phyloP scores from a whole-genome alignment of 2,888 invertebrate genomes.

The Luffia ferchaultella region DNA sequence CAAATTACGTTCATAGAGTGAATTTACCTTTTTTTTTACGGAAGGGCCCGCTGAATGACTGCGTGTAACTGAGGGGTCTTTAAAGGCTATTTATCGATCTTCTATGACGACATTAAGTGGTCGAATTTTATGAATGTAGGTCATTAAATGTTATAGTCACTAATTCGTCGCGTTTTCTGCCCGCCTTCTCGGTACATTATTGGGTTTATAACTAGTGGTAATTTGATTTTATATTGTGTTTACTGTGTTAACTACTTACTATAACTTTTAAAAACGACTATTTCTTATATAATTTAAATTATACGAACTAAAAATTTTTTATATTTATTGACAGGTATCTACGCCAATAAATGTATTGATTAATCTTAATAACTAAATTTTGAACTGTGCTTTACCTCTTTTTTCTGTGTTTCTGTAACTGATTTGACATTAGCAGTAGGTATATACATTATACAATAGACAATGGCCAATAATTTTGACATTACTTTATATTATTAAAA shows the following conservation, averaged over 20 bases:
- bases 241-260: background rate
- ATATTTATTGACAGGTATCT: no score
- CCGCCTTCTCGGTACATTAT: background rate
- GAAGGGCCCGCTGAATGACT: conserved; percentile 35
- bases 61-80: conserved; percentile 37
- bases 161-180: conserved; percentile 29
- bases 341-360: no score
- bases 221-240: no score
- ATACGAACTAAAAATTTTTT: no score
- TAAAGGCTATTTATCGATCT: conserved; percentile 42
- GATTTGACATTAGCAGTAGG: no score
- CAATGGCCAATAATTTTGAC: no score
- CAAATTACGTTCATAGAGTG: conserved; percentile 42
- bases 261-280: background rate
- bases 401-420: no score
- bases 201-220: background rate
- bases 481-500: no score
- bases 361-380: no score
- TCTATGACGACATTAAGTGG: conserved; percentile 44
- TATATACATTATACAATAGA: no score
- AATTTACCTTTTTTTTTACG: conserved; percentile 29
- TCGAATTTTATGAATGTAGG: conserved; percentile 38
- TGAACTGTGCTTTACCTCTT: no score
- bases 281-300: no score
- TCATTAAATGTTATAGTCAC: conserved; percentile 28